Percentiles rank a stretch among this genome's conserved stretches.
Conservation (phyloP, 2,888 invertebrate genomes). For the Hedychridium roseum region DNA sequence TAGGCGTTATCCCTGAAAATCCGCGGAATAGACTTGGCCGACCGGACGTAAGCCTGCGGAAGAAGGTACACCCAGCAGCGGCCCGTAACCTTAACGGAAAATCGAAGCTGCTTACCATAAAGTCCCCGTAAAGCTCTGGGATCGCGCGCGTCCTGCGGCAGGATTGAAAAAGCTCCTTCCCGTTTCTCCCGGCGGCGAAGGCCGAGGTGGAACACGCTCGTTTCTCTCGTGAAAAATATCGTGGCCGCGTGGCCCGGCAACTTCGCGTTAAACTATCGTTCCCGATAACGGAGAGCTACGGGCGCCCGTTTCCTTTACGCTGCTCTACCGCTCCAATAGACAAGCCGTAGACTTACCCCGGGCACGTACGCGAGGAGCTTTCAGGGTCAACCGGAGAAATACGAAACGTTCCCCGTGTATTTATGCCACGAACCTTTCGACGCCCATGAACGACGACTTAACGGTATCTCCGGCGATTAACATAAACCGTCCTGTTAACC, state of each 20-base stretch:
- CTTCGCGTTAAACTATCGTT: constrained; percentile 19
- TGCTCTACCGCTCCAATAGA: no score
- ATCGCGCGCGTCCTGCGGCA: constrained; percentile 43
- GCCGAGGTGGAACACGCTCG: no score
- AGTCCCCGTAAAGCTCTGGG: constrained; percentile 55
- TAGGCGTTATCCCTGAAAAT: constrained; percentile 51
- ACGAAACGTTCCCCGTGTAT: no score
- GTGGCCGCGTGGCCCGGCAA: constrained; percentile 14
- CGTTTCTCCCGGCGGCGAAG: neutral
- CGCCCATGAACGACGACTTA: no score
- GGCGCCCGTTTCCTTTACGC: constrained; percentile 8
- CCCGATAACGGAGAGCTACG: constrained; percentile 23
- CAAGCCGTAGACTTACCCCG: no score
- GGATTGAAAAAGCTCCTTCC: constrained; percentile 42
- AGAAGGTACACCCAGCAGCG: constrained; percentile 35
- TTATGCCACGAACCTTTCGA: no score
- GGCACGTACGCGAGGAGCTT: no score
- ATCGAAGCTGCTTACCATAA: constrained; percentile 62
- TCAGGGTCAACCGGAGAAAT: no score
- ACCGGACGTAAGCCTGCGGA: constrained; percentile 40
- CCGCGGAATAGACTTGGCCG: constrained; percentile 44
- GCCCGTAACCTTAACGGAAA: constrained; percentile 59
- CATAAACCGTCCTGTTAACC: no score
- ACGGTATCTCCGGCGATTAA: no score
- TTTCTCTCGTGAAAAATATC: constrained; percentile 23